phyloP scores from a whole-genome alignment of 2,797 vertebrate genomes.

The Sebastes minor region DNA sequence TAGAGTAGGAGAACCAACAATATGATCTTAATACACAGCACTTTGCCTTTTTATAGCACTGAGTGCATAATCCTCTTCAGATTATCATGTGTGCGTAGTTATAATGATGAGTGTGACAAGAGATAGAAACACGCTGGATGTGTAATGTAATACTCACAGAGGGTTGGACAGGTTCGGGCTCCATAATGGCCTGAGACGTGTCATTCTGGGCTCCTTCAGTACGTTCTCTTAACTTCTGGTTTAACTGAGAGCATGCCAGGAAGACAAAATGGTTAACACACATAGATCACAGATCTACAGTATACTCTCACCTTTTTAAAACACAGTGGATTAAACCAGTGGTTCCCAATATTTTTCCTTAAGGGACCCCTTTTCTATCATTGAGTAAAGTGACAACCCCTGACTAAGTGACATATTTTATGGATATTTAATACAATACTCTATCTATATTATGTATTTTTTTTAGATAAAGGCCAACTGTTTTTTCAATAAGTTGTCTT shows the following conservation, averaged over 20 bases:
- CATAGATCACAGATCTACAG: neutral
- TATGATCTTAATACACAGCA: neutral
- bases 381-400: too few relatives aligned
- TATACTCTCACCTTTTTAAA: neutral
- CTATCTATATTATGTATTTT: too few relatives aligned
- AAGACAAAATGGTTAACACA: neutral
- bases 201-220: slow-evolving; percentile 80
- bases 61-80: neutral
- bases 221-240: slow-evolving; percentile 84
- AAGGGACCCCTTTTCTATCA: too few relatives aligned
- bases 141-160: slow-evolving; percentile 77
- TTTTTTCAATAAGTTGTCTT: too few relatives aligned
- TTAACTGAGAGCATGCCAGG: slow-evolving; percentile 78
- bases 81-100: slow-evolving; percentile 17
- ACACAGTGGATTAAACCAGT: neutral
- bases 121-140: neutral
- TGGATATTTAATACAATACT: too few relatives aligned
- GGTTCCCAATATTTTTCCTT: too few relatives aligned
- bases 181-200: slow-evolving; percentile 65
- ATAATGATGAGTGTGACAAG: neutral
- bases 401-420: too few relatives aligned
- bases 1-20: neutral
- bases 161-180: slow-evolving; percentile 82
- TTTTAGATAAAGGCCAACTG: too few relatives aligned
- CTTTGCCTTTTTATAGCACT: slow-evolving; percentile 3